Percentiles rank a stretch among this genome's conserved stretches.
These are phyloP conservation scores for Manacus vitellinus DNA, from an alignment of 2,113 vertebrate species.

Conservation along the genomic window DNA sequence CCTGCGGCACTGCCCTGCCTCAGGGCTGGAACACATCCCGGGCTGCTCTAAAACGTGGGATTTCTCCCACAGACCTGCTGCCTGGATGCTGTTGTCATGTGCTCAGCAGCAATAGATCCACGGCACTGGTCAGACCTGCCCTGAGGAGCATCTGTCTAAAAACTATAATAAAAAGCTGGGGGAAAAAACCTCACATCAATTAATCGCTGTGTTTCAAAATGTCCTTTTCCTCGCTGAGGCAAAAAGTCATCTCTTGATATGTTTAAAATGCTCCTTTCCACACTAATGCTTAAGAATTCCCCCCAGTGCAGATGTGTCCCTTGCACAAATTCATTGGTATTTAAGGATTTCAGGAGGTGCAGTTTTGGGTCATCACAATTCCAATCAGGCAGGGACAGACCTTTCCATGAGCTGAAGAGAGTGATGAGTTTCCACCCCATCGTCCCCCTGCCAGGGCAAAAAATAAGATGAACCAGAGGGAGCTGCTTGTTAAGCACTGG, in stretches of 20 bases:
- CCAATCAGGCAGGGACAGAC: background rate
- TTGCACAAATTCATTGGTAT: background rate
- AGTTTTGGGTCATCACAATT: background rate
- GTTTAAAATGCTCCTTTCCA: background rate
- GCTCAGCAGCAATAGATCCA: background rate
- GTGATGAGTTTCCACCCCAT: background rate
- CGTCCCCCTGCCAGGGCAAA: background rate
- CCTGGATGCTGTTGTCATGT: background rate
- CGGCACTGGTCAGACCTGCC: background rate
- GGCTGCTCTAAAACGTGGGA: rapidly evolving
- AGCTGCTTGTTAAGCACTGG: rapidly evolving
- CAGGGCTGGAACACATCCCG: background rate
- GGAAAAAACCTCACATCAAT: background rate
- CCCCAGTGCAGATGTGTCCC: background rate
- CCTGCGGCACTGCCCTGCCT: background rate
- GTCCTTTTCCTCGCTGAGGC: background rate
- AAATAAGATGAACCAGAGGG: background rate
- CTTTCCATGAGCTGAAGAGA: constrained; percentile 13
- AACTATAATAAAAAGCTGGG: background rate
- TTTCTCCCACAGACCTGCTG: background rate
- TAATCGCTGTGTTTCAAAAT: background rate
- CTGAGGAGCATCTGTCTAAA: background rate
- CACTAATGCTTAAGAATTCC: background rate
- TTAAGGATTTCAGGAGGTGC: background rate
- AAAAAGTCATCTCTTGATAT: background rate